Percentiles rank a stretch among this genome's conserved stretches.
These are phyloP conservation scores for Lepidiolamprologus cunningtoni DNA, from an alignment of 2,113 vertebrate genomes.

Conservation along the genomic window DNA sequence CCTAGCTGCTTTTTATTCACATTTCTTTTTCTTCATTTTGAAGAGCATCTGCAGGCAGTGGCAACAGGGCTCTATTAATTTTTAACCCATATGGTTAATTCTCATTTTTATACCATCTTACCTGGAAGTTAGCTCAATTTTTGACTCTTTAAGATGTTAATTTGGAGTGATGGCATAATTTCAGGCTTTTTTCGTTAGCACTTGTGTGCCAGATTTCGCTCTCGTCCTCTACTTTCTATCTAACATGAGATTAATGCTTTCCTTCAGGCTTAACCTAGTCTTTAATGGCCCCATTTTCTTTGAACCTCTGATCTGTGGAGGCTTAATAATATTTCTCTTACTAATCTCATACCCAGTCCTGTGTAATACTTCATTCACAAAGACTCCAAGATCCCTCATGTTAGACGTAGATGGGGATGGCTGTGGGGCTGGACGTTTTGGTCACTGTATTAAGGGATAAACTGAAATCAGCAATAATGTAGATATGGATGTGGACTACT, in stretches of 20 bases:
- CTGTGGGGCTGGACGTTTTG: not conserved
- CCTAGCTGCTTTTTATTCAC: not conserved
- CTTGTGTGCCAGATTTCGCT: slow-evolving; percentile 18
- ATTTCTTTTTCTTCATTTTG: not conserved
- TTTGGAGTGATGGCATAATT: slow-evolving; percentile 7
- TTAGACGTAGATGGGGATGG: not conserved
- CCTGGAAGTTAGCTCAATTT: not conserved
- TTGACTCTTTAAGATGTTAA: not conserved
- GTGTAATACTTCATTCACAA: slow-evolving; percentile 41
- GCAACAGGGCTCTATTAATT: slow-evolving; percentile 7
- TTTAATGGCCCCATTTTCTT: slow-evolving; percentile 59
- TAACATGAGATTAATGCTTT: slow-evolving; percentile 49
- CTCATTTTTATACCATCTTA: not conserved
- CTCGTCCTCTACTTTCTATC: not conserved
- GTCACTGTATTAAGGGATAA: slow-evolving; percentile 30
- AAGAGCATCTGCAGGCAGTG: not conserved
- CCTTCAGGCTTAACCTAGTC: slow-evolving; percentile 57
- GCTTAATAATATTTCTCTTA: slow-evolving; percentile 57
- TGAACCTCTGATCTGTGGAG: slow-evolving; percentile 51
- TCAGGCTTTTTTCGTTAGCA: not conserved
- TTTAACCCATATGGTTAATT: not conserved
- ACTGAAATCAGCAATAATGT: not conserved
- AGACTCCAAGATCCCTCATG: slow-evolving; percentile 16
- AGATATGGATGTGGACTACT: not conserved
- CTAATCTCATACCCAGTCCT: slow-evolving; percentile 38